Percentiles rank a stretch among this genome's conserved stretches.
Evolutionary conservation across 2,888 invertebrate genomes (phyloP).

Genomic region (Frankliniella fusca): DNA sequence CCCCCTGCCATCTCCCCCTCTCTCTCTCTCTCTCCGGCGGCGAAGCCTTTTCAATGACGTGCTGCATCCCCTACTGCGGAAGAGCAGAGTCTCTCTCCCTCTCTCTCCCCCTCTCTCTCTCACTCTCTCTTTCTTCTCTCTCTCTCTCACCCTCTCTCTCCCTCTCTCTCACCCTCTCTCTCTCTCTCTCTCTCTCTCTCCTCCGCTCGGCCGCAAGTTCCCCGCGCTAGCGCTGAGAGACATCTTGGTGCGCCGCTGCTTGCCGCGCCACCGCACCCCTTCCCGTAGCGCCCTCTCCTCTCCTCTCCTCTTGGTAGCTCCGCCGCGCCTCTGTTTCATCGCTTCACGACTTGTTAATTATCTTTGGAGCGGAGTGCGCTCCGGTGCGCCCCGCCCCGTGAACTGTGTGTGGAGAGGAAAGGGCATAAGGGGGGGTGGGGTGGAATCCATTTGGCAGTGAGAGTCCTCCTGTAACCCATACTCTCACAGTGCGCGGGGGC

Average conservation of each 20-base stretch:
- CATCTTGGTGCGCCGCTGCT: neutral
- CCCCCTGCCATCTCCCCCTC: too few species aligned
- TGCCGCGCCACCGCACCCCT: too few species aligned
- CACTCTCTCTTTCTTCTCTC: too few species aligned
- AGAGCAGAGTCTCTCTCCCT: too few species aligned
- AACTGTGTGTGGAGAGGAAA: neutral
- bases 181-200: too few species aligned
- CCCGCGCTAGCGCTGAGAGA: neutral
- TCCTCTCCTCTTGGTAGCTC: neutral
- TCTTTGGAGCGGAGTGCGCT: neutral
- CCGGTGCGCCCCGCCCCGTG: neutral
- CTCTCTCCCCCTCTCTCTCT: too few species aligned
- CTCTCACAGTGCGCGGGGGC: neutral
- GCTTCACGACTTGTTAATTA: conserved; percentile 1
- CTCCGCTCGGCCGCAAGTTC: too few species aligned
- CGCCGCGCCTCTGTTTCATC: neutral
- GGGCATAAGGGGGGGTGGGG: neutral
- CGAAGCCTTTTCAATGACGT: too few species aligned
- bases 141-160: too few species aligned
- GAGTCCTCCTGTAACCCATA: neutral
- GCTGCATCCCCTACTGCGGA: too few species aligned
- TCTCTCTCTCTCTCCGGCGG: too few species aligned
- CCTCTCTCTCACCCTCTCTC: too few species aligned
- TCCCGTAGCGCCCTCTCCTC: neutral
- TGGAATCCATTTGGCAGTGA: neutral